Evolutionary conservation across 2,113 vertebrate genomes (phyloP).

Genomic region (Corythornis cristatus): DNA sequence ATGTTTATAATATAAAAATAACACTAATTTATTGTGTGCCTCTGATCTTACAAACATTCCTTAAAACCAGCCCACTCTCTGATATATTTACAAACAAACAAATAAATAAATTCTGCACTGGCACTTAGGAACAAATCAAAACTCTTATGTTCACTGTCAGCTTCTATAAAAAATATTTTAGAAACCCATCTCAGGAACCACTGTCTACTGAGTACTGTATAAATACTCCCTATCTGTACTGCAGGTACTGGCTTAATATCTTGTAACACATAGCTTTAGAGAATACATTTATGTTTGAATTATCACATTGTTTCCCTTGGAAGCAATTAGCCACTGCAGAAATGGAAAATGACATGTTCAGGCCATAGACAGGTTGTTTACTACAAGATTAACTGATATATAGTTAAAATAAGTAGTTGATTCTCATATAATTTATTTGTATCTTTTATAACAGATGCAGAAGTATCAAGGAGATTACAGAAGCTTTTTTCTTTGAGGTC

Average conservation of each 20-base stretch:
- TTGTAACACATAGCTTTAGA: background rate
- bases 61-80: background rate
- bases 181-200: background rate
- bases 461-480: background rate
- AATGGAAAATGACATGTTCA: background rate
- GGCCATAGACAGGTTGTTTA: background rate
- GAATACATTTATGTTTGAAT: background rate
- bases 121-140: background rate
- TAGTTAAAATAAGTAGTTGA: background rate
- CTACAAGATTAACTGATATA: background rate
- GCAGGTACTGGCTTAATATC: background rate
- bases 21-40: background rate
- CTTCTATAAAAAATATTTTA: background rate
- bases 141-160: background rate
- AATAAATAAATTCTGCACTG: background rate
- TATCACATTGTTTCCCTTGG: background rate
- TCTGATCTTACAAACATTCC: background rate
- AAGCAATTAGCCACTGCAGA: background rate
- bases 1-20: too few relatives aligned
- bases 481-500: background rate
- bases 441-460: background rate
- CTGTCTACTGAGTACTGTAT: background rate
- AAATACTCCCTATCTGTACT: background rate
- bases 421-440: background rate
- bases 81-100: too few relatives aligned